Base-by-base conservation (phyloP, 2,797 vertebrate species). In the Novumbra hubbsi region DNA sequence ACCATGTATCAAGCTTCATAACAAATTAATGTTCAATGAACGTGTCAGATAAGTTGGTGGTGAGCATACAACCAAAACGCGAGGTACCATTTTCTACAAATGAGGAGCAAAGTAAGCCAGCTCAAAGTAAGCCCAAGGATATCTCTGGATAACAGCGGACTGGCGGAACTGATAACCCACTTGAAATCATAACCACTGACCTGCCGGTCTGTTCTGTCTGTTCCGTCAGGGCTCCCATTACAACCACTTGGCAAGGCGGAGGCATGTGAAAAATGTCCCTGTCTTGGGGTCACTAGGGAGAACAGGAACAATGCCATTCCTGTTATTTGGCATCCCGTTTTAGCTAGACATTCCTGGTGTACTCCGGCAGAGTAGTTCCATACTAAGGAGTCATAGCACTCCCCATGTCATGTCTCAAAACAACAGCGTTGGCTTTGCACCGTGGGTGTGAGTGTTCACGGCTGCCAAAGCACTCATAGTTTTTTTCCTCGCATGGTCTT, bases 251-350 rank as follows among this genome's bases (percentile, higher is more conserved):
- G 84, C 86, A 81, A 81, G 3, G 76, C 78, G 74, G 63, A 15
- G 74, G 86, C 78, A 83, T 83, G 83, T 86, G 79, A 83, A 80
- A 83, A 80, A 86, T 83, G 78, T 80, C 71, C 77, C 72, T 67
- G 21, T 24, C 32, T 12, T 73, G 73, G 41, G 41, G 76, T 19
- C 41, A 52, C 71, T 21, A 70, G 64, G 62, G 62, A 68, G 71
- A 70, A 75, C n/a, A 49, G 34, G 74, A 84, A 87, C 77, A 83
- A 85, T 75, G 75, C 71, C 65, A 71, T 24, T 71, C 73, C 55
- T 28, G 17, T 68, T 68, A 38, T 60, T 68, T 57, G 32, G 60
- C 71, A 71, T 45, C 57, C 70, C 60, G 57, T 48, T 24, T 19
- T 45, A 41, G 14, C 41, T 21, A 57, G 55, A 57, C n/a, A 11